Evolutionary conservation across 64 coral and sea anemone species (phyloP).

Genomic region (Acropora yongei): DNA sequence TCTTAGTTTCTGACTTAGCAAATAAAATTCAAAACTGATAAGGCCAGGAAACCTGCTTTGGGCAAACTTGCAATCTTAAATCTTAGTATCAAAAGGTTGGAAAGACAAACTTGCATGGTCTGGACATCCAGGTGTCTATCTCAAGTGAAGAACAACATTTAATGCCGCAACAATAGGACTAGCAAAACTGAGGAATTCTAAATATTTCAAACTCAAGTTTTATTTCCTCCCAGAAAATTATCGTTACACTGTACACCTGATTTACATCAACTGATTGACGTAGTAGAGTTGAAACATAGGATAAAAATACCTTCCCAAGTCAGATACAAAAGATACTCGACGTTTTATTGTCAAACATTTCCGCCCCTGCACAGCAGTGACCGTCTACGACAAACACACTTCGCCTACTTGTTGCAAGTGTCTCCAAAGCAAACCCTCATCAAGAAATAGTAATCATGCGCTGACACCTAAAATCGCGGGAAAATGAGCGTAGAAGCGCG

Average conservation of each 20-base stretch:
- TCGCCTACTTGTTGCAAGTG: neutral
- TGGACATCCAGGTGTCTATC: too few species aligned
- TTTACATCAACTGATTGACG: neutral
- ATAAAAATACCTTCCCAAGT: constrained; percentile 30
- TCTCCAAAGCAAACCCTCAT: too few species aligned
- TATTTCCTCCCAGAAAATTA: neutral
- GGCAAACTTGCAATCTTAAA: too few species aligned
- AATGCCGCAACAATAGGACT: too few species aligned
- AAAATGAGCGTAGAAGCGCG: neutral
- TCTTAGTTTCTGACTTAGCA: too few species aligned
- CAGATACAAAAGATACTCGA: constrained; percentile 15
- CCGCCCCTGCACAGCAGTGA: constrained; percentile 12
- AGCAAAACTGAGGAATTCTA: neutral
- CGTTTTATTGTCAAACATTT: too few species aligned
- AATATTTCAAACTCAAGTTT: constrained; percentile 12
- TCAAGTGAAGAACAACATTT: too few species aligned
- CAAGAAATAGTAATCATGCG: neutral
- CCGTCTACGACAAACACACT: neutral
- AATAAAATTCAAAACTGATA: too few species aligned
- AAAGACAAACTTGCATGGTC: too few species aligned
- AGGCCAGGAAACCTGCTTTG: too few species aligned
- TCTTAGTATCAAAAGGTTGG: too few species aligned
- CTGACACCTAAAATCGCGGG: neutral
- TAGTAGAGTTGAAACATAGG: constrained; percentile 16
- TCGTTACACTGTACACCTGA: constrained; percentile 30